phyloP scores from a whole-genome alignment of 1,140 invertebrate genomes.

The Lerema accius region DNA sequence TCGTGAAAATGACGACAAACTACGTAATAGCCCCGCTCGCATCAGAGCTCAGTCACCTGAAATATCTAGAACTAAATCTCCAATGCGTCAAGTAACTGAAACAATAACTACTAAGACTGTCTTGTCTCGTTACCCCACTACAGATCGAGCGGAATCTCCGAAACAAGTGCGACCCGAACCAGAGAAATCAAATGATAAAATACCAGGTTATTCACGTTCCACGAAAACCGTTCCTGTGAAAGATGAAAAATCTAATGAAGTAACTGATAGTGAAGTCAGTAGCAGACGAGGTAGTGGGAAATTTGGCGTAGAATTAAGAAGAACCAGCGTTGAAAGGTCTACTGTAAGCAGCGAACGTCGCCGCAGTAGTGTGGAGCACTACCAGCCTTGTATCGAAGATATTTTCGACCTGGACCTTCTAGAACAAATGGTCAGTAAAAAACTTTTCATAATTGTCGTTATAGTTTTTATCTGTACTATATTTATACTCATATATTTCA shows the following conservation, averaged over 20 bases:
- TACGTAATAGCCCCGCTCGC: slow-evolving; percentile 42
- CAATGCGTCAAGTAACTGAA: slow-evolving; percentile 44
- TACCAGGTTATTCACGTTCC: slow-evolving; percentile 64
- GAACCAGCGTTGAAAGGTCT: slow-evolving; percentile 79
- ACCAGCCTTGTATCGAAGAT: slow-evolving; percentile 85
- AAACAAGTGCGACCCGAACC: slow-evolving; percentile 34
- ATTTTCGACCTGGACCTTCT: slow-evolving; percentile 87
- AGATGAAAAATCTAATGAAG: slow-evolving; percentile 59
- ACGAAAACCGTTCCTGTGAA: slow-evolving; percentile 70
- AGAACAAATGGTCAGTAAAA: slow-evolving; percentile 85
- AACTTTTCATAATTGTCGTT: slow-evolving; percentile 34
- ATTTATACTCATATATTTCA: slow-evolving; percentile 38
- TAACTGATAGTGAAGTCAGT: slow-evolving; percentile 59
- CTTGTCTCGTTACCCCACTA: slow-evolving; percentile 38
- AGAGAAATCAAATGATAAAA: slow-evolving; percentile 54
- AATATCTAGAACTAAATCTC: slow-evolving; percentile 49
- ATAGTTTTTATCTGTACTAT: slow-evolving; percentile 30
- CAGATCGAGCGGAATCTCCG: slow-evolving; percentile 45
- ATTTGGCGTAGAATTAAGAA: slow-evolving; percentile 85
- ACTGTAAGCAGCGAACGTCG: slow-evolving; percentile 67
- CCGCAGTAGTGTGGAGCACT: slow-evolving; percentile 76
- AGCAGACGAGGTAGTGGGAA: slow-evolving; percentile 83
- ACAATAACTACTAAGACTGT: slow-evolving; percentile 50
- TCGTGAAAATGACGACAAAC: slow-evolving; percentile 39
- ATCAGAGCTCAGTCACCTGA: slow-evolving; percentile 52